Evolutionary conservation across 2,888 invertebrate species (phyloP).

Genomic region (Phrixothrix hirtus): DNA sequence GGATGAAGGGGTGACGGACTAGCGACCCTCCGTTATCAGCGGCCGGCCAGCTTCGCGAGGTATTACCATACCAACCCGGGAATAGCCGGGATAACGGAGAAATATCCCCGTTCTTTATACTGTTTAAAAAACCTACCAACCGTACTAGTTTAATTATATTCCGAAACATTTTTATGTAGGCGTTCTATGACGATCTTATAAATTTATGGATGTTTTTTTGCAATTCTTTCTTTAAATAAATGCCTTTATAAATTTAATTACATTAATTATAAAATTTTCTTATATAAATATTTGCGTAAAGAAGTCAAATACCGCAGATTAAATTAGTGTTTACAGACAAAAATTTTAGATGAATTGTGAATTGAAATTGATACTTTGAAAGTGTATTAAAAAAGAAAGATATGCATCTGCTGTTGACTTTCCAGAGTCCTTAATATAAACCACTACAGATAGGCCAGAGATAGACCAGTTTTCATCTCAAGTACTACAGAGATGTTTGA

Average conservation of each 20-base stretch:
- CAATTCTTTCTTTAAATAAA: no score
- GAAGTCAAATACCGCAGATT: no score
- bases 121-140: slow-evolving; percentile 39
- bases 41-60: slow-evolving; percentile 56
- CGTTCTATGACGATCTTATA: slow-evolving; percentile 11
- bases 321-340: no score
- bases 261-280: no score
- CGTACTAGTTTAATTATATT: slow-evolving; percentile 41
- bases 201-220: no score
- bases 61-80: slow-evolving; percentile 56
- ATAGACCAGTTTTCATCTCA: slow-evolving; percentile 6
- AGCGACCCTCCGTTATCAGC: slow-evolving; percentile 57
- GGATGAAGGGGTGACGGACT: slow-evolving; percentile 42
- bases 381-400: slow-evolving; percentile 2
- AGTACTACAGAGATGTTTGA: slow-evolving; percentile 4
- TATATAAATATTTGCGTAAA: no score
- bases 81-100: slow-evolving; percentile 52
- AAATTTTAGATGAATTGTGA: no score
- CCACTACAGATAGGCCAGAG: slow-evolving; percentile 18
- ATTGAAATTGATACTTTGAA: no score
- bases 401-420: slow-evolving; percentile 14
- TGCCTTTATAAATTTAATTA: no score
- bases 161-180: slow-evolving; percentile 18
- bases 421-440: slow-evolving; percentile 8
- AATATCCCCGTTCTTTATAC: slow-evolving; percentile 43